These are phyloP conservation scores for Autographa gamma DNA, from an alignment of 2,888 invertebrate genomes.

Conservation along the genomic window DNA sequence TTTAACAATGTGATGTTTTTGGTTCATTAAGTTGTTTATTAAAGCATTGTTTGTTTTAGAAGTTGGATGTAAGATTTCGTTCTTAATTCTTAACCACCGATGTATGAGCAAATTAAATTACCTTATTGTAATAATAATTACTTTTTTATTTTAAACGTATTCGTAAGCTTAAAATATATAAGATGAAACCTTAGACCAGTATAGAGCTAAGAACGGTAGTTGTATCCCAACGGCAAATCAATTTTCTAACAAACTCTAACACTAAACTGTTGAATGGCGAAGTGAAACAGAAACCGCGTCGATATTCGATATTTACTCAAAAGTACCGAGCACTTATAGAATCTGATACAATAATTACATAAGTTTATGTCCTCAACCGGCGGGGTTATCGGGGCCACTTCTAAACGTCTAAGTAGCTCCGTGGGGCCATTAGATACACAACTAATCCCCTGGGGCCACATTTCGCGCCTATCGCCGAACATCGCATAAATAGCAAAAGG, in stretches of 20 bases:
- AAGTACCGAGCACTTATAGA: slow-evolving; percentile 34
- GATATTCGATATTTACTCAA: slow-evolving; percentile 24
- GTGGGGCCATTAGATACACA: slow-evolving; percentile 43
- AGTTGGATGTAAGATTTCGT: background rate
- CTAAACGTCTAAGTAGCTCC: slow-evolving; percentile 37
- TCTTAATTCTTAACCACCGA: too few relatives aligned
- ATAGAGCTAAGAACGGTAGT: background rate
- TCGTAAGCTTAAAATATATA: too few relatives aligned
- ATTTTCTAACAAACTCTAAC: background rate
- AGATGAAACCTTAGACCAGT: background rate
- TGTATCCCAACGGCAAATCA: background rate
- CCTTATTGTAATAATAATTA: too few relatives aligned
- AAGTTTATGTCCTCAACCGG: slow-evolving; percentile 36
- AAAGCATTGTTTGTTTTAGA: slow-evolving; percentile 27
- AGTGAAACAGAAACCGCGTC: background rate
- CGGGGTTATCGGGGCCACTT: slow-evolving; percentile 41
- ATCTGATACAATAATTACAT: slow-evolving; percentile 49
- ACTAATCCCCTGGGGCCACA: slow-evolving; percentile 41
- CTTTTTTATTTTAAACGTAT: too few relatives aligned
- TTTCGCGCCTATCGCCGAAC: slow-evolving; percentile 46
- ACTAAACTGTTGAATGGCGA: background rate
- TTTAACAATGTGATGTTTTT: slow-evolving; percentile 23
- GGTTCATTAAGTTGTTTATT: slow-evolving; percentile 28
- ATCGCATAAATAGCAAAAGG: slow-evolving; percentile 60
- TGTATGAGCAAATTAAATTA: too few relatives aligned